Evolutionary conservation across 37 sponge, comb jelly and placozoan genomes (phyloP).

Genomic region (Beroe forskalii): DNA sequence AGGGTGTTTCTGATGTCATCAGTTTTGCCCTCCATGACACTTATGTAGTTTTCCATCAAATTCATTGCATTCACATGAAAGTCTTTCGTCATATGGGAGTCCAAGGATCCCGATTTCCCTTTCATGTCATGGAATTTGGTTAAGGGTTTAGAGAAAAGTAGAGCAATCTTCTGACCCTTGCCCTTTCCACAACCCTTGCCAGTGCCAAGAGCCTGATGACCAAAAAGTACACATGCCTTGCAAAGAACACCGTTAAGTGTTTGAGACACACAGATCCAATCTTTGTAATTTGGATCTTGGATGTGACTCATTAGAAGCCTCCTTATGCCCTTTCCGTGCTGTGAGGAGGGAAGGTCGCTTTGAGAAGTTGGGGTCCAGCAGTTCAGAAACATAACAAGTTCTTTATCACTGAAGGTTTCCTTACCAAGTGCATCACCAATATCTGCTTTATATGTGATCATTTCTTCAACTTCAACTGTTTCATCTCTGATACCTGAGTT

Average conservation of each 20-base stretch:
- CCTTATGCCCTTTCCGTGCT: background rate
- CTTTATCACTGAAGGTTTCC: background rate
- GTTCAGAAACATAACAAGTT: background rate
- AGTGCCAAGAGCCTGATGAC: background rate
- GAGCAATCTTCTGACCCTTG: background rate
- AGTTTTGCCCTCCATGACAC: background rate
- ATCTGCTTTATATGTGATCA: background rate
- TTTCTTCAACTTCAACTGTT: background rate
- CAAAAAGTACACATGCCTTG: constrained; percentile 1
- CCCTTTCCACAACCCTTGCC: background rate
- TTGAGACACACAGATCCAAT: background rate
- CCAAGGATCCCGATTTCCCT: background rate
- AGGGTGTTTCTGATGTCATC: background rate
- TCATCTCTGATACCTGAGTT: background rate
- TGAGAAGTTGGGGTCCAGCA: background rate
- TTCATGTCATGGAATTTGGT: constrained; percentile 7
- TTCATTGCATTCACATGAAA: background rate
- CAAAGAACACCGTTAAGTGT: background rate
- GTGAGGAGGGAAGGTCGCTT: background rate
- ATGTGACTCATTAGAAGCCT: background rate
- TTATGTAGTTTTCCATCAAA: background rate
- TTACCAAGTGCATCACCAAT: background rate
- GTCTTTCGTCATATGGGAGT: background rate
- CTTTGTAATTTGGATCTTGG: background rate
- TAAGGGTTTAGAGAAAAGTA: background rate